A percentile compares a stretch with the other conserved stretches of the same genome.
Conservation (phyloP, 2,888 invertebrate genomes). For the Pristionchus fissidentatus region DNA sequence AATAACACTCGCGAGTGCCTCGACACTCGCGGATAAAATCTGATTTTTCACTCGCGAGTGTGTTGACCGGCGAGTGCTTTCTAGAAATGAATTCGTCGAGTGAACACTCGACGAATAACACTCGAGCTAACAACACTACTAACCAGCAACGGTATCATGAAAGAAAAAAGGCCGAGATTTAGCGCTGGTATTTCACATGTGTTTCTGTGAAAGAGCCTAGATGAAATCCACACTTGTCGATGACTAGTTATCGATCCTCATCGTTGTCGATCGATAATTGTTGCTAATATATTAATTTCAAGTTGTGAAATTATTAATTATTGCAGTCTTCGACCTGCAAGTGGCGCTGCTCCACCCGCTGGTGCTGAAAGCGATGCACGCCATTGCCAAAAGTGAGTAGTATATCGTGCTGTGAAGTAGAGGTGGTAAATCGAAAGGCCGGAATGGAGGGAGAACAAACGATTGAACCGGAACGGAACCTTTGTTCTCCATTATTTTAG, state of each 20-base stretch:
- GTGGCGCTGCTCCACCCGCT: conserved; percentile 98
- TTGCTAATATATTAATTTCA: conserved; percentile 47
- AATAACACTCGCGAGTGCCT: no score
- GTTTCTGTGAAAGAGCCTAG: background rate
- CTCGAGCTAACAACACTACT: no score
- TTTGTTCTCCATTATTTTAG: no score
- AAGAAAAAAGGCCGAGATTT: conserved; percentile 19
- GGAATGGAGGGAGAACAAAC: no score
- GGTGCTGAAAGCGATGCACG: conserved; percentile 93
- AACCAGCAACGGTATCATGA: conserved; percentile 27
- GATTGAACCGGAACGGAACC: no score
- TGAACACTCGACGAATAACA: no score
- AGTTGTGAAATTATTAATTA: background rate
- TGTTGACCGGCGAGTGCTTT: no score
- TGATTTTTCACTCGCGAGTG: no score
- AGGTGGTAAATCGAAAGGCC: no score
- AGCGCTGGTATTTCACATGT: background rate
- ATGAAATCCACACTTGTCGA: background rate
- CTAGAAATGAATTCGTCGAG: no score
- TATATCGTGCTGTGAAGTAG: background rate
- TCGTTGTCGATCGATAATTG: background rate
- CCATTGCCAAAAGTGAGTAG: conserved; percentile 87
- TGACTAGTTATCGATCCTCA: conserved; percentile 9
- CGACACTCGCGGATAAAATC: no score
- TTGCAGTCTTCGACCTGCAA: conserved; percentile 90